A percentile compares a stretch with the other conserved stretches of the same genome.
These are phyloP conservation scores for Cuniculus paca DNA, from an alignment of 2,797 vertebrate species.

Conservation along the genomic window DNA sequence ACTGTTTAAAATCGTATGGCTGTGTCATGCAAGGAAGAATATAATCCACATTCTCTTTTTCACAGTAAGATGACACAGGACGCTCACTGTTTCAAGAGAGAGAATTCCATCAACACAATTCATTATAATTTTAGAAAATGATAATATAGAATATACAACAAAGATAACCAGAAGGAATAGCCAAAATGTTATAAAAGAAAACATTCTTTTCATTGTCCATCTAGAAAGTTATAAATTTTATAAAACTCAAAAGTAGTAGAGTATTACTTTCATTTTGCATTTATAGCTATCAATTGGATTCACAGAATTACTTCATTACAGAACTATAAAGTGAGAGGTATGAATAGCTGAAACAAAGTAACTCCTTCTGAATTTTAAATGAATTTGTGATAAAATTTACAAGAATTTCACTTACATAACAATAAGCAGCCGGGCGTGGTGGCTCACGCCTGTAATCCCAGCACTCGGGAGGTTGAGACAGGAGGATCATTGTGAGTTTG, in stretches of 20 bases:
- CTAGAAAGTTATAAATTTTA: constrained; percentile 56
- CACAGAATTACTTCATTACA: constrained; percentile 47
- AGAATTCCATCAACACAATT: constrained; percentile 57
- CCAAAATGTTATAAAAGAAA: constrained; percentile 46
- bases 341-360: constrained; percentile 16
- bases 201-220: constrained; percentile 14
- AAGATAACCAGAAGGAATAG: constrained; percentile 13
- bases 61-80: constrained; percentile 94
- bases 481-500: too few species aligned
- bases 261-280: constrained; percentile 10
- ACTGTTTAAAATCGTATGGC: constrained; percentile 95
- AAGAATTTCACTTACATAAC: constrained; percentile 39
- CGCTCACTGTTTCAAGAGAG: constrained; percentile 90
- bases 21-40: constrained; percentile 96
- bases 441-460: too few species aligned
- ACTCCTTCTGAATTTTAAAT: constrained; percentile 35
- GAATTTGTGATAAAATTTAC: neutral
- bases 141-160: neutral
- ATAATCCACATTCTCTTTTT: constrained; percentile 92
- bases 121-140: neutral
- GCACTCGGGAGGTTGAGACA: too few species aligned
- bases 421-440: too few species aligned
- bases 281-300: neutral
- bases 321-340: constrained; percentile 20
- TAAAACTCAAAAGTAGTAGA: neutral